Conservation (phyloP, 1,140 invertebrate genomes). For the Daktulosphaira vitifoliae region DNA sequence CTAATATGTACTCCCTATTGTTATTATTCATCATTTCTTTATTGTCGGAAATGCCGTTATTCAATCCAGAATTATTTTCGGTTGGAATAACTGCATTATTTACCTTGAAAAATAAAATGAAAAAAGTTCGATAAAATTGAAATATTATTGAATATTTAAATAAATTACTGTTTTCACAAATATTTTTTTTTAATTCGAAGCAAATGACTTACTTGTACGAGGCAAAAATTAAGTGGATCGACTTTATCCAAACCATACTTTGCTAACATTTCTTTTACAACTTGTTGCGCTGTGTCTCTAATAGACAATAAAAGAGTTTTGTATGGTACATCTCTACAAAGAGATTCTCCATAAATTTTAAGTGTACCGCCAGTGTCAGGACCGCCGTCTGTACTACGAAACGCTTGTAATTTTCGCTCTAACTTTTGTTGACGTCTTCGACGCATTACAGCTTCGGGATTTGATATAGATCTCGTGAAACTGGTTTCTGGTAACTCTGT, state of each 20-base stretch:
- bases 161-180: no score
- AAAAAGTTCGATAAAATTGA: no score
- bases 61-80: constrained; percentile 48
- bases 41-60: constrained; percentile 48
- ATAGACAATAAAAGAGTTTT: constrained; percentile 93
- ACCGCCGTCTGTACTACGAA: constrained; percentile 63
- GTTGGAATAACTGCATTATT: constrained; percentile 44
- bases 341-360: constrained; percentile 94
- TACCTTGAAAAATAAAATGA: constrained; percentile 46
- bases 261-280: constrained; percentile 91
- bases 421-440: constrained; percentile 92
- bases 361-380: constrained; percentile 77
- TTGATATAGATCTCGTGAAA: constrained; percentile 96
- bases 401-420: constrained; percentile 93
- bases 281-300: constrained; percentile 79
- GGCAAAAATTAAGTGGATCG: constrained; percentile 83
- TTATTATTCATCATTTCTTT: constrained; percentile 44
- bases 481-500: constrained; percentile 92
- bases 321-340: constrained; percentile 95
- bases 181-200: no score
- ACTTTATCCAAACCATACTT: constrained; percentile 89
- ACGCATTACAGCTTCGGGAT: constrained; percentile 98
- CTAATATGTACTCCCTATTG: constrained; percentile 76
- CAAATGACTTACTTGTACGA: constrained; percentile 68
- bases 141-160: no score